Evolutionary conservation across 2,113 vertebrate genomes (phyloP).

Genomic region (Myotis yumanensis): DNA sequence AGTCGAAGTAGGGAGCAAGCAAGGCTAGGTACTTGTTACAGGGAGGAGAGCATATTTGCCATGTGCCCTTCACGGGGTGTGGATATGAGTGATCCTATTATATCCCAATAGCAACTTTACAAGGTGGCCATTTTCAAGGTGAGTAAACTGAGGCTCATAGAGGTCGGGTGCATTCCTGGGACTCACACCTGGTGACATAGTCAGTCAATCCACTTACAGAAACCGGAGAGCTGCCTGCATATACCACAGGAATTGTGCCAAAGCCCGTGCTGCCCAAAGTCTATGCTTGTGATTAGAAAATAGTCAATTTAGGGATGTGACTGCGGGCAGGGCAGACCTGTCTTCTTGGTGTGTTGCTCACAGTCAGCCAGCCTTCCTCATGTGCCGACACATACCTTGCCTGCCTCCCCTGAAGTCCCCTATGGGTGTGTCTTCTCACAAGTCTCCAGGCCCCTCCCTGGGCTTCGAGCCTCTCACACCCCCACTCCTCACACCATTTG

Average conservation of each 20-base stretch:
- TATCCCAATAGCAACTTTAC: background rate
- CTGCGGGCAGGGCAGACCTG: background rate
- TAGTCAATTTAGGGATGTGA: background rate
- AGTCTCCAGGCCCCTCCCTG: background rate
- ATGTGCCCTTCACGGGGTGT: background rate
- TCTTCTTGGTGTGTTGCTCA: background rate
- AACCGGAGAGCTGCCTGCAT: background rate
- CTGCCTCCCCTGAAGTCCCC: background rate
- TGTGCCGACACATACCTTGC: background rate
- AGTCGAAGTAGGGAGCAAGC: background rate
- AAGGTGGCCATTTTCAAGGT: background rate
- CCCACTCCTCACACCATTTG: conserved; percentile 63
- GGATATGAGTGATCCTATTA: background rate
- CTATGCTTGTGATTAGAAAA: background rate
- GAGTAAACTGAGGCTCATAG: background rate
- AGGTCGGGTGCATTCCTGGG: background rate
- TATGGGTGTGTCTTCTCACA: background rate
- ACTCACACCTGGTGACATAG: background rate
- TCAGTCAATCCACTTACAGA: rapidly evolving
- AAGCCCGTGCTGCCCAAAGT: background rate
- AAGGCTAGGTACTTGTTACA: background rate
- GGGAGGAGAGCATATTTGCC: background rate
- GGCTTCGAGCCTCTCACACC: background rate
- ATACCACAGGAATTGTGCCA: background rate
- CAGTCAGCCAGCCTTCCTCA: background rate